A percentile compares a stretch with the other conserved stretches of the same genome.
Evolutionary conservation across 1,140 invertebrate genomes (phyloP).

Genomic region (Diploscapter pachys): DNA sequence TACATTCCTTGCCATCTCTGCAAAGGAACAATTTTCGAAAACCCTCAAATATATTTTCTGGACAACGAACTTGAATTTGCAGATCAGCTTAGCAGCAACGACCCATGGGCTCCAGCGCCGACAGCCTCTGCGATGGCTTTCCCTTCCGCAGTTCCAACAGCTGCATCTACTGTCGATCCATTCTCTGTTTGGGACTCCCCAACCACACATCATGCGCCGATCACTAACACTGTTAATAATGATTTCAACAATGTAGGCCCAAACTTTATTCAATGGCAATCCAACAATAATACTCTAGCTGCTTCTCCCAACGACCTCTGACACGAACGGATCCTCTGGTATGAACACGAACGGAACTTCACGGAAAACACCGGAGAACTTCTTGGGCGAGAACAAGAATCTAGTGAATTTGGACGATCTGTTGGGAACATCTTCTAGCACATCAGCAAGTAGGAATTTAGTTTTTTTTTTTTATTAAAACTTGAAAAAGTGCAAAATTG

Average conservation of each 20-base stretch:
- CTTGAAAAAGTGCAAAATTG: neutral
- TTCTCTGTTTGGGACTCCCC: slow-evolving; percentile 30
- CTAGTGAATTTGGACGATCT: slow-evolving; percentile 92
- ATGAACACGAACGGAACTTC: slow-evolving; percentile 13
- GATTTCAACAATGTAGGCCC: too few species aligned
- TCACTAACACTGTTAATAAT: too few species aligned
- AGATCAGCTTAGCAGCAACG: slow-evolving; percentile 31
- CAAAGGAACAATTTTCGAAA: neutral
- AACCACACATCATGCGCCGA: too few species aligned
- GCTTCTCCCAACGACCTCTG: slow-evolving; percentile 17
- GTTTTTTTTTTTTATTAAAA: neutral
- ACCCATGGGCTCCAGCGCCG: slow-evolving; percentile 39
- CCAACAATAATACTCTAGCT: slow-evolving; percentile 1
- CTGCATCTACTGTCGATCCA: slow-evolving; percentile 29
- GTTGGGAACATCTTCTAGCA: slow-evolving; percentile 66
- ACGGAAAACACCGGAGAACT: slow-evolving; percentile 79
- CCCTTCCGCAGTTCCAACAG: slow-evolving; percentile 10
- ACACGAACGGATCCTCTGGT: neutral
- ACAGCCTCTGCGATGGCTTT: slow-evolving; percentile 13
- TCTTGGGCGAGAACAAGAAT: slow-evolving; percentile 86
- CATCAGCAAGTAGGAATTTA: slow-evolving; percentile 27
- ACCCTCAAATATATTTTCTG: neutral
- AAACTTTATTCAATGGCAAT: slow-evolving; percentile 11
- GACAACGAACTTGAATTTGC: neutral
- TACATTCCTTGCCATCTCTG: neutral